Percentiles rank a stretch among this genome's conserved stretches.
Evolutionary conservation across 2,113 vertebrate genomes (phyloP).

Genomic region (Naja naja): DNA sequence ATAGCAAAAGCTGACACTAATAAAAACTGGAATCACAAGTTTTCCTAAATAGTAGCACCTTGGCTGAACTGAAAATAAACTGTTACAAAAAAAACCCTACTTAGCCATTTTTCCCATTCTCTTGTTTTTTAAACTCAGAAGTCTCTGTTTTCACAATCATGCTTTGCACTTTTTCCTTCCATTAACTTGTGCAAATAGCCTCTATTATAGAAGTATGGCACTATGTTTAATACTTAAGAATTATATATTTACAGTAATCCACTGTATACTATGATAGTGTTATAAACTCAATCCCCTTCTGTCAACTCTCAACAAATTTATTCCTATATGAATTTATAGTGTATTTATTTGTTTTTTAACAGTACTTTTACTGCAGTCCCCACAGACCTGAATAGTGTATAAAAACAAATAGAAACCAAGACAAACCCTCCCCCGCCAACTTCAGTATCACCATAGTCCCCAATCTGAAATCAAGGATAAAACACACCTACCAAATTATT

Average conservation of each 20-base stretch:
- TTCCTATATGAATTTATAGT: not conserved
- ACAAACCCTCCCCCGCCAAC: not conserved
- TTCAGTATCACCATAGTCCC: not conserved
- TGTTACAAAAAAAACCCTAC: not conserved
- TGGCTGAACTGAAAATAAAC: constrained; percentile 1
- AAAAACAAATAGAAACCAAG: not conserved
- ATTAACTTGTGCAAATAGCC: not conserved
- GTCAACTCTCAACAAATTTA: not conserved
- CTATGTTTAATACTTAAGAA: not conserved
- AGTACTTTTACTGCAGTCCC: not conserved
- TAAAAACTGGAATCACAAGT: not conserved
- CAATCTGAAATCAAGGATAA: not conserved
- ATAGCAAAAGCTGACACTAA: not conserved
- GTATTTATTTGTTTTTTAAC: not conserved
- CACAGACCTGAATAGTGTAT: not conserved
- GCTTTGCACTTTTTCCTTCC: not conserved
- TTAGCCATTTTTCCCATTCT: not conserved
- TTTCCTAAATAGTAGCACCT: not conserved
- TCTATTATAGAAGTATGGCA: not conserved
- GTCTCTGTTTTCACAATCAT: not conserved
- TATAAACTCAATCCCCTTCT: not conserved
- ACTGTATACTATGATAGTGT: not conserved
- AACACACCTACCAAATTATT: not conserved
- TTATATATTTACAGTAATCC: not conserved
- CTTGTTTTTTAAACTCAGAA: constrained; percentile 13